Evolutionary conservation across 92 coral and sea anemone species (phyloP).

Genomic region (Epizoanthus stellaris): DNA sequence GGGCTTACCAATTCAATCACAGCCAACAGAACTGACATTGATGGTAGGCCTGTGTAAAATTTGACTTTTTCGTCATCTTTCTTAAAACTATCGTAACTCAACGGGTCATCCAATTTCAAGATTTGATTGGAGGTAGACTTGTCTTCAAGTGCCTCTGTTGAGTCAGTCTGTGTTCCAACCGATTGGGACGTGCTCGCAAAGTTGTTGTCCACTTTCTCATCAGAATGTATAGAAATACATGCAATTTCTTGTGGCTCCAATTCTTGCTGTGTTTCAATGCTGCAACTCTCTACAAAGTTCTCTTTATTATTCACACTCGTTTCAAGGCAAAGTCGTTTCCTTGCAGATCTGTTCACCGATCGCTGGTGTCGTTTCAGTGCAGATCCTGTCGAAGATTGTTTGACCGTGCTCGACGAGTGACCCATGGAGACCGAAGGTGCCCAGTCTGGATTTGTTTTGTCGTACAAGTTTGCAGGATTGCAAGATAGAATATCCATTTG

Average conservation of each 20-base stretch:
- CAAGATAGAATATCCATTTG: conserved; percentile 10
- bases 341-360: neutral
- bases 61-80: conserved; percentile 38
- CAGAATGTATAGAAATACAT: no score
- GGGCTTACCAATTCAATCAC: conserved; percentile 49
- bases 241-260: no score
- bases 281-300: neutral
- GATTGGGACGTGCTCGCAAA: no score
- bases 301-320: neutral
- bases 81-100: conserved; percentile 7
- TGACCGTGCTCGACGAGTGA: conserved; percentile 26
- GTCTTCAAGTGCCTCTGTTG: neutral
- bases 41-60: conserved; percentile 53
- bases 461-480: conserved; percentile 48
- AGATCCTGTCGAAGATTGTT: conserved; percentile 9
- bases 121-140: neutral
- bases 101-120: neutral
- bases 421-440: conserved; percentile 57
- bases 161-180: no score
- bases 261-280: no score
- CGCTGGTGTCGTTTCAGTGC: neutral
- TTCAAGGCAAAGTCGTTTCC: conserved; percentile 3
- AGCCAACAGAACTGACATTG: conserved; percentile 50
- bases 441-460: conserved; percentile 66
- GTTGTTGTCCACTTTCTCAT: no score